These are phyloP conservation scores for Axis porcinus DNA, from an alignment of 2,113 vertebrate species.

Conservation along the genomic window DNA sequence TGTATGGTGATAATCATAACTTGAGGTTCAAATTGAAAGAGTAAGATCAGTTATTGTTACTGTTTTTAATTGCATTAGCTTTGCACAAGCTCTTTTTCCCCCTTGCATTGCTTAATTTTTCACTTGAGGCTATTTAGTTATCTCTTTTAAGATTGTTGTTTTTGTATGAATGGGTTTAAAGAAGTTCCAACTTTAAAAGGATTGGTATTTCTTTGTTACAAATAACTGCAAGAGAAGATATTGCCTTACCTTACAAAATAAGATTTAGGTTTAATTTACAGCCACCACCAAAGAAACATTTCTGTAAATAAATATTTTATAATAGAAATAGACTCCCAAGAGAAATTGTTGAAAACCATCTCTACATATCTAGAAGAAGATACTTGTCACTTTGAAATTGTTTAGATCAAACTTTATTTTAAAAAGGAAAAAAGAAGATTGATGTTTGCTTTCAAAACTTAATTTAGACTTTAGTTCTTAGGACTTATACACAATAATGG, in stretches of 20 bases:
- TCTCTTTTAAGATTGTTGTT: neutral
- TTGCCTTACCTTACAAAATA: conserved; percentile 22
- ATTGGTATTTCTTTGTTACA: conserved; percentile 31
- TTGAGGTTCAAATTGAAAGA: neutral
- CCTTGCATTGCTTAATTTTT: neutral
- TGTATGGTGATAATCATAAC: neutral
- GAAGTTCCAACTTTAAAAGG: conserved; percentile 31
- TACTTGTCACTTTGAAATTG: neutral
- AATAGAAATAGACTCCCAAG: neutral
- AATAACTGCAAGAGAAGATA: conserved; percentile 19
- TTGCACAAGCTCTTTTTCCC: neutral
- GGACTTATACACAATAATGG: neutral
- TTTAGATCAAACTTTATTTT: neutral
- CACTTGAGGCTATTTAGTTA: neutral
- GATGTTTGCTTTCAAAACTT: neutral
- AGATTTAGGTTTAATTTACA: conserved; percentile 52
- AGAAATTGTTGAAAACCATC: conserved; percentile 5
- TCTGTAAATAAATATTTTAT: conserved; percentile 30
- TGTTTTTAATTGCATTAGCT: neutral
- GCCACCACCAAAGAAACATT: conserved; percentile 3
- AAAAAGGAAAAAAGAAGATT: neutral
- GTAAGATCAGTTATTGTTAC: neutral
- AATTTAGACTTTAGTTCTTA: neutral
- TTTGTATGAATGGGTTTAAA: neutral
- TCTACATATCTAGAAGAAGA: neutral